Base-by-base conservation (phyloP, 2,888 invertebrate species). In the Mellilla xanthometata region DNA sequence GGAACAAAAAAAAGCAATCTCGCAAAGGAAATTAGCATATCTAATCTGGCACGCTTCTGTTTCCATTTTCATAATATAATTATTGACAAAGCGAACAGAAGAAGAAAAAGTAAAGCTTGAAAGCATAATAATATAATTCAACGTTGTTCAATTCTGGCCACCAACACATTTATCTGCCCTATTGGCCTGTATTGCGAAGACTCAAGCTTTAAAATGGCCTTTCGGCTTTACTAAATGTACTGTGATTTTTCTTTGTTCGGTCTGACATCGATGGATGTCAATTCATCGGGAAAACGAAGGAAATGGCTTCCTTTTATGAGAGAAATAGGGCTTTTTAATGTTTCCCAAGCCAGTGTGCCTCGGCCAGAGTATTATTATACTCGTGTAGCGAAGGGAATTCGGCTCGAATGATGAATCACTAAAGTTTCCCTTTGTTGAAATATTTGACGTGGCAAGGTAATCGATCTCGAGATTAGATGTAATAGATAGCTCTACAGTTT, bases 201-300 rank as follows among this genome's bases (percentile, higher is more conserved):
- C 52, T 31, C 53, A 60, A 61, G 61, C 62, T 59, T 69, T 60
- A 62, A 64, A 67, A 65, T 60, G 62, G 52, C 60, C 62, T 61
- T 56, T 59, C 58, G 53, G 45, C 52, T 60, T 48, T 53, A 42
- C 40, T 54, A 70, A 76, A 73, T 69, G 65, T 68, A 65, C 69
- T 65, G 63, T 67, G 66, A 68, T 68, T 70, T 69, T 58, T 63
- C 68, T 69, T 68, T 80, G 78, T 78, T 72, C 69, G 60, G 43
- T 39, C 47, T 62, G 75, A 76, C 68, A 63, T 73, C 72, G 69
- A 76, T 76, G 58, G 76, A 76, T 75, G 76, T 76, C 77, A 77
- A 75, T 79, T 76, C 70, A 74, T 68, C 62, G 67, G 64, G 67
- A 72, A 71, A 72, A 66, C 58, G 62, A 61, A 71, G 70, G 64